Conservation (phyloP, 2,113 vertebrate genomes). For the Oreochromis aureus region DNA sequence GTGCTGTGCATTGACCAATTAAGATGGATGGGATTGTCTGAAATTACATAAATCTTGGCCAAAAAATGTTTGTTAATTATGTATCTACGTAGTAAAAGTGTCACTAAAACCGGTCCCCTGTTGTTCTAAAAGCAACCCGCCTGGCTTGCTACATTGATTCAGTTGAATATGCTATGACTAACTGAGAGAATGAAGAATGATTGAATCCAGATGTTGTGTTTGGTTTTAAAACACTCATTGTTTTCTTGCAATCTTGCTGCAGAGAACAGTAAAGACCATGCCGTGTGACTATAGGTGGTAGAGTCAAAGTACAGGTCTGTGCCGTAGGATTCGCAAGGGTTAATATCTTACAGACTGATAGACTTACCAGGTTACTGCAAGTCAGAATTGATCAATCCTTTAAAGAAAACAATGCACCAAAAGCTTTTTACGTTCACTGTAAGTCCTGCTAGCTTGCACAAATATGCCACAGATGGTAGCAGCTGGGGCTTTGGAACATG, state of each 20-base stretch:
- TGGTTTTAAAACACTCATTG: background rate
- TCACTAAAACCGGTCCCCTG: background rate
- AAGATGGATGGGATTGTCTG: background rate
- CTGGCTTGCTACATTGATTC: background rate
- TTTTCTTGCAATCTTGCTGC: background rate
- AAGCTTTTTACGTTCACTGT: background rate
- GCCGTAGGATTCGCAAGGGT: background rate
- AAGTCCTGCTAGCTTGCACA: background rate
- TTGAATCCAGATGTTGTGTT: background rate
- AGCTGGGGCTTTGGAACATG: slow-evolving; percentile 10
- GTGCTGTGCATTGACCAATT: background rate
- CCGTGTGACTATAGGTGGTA: background rate
- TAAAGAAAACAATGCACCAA: background rate
- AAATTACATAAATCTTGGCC: background rate
- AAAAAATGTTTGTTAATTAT: background rate
- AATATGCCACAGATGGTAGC: background rate
- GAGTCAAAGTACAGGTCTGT: slow-evolving; percentile 38
- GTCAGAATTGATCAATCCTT: background rate
- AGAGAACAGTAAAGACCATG: background rate
- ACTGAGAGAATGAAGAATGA: background rate
- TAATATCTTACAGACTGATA: background rate
- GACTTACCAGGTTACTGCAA: background rate
- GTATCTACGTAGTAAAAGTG: background rate
- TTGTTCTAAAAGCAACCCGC: background rate
- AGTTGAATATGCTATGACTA: background rate